A percentile compares a stretch with the other conserved stretches of the same genome.
Conservation (phyloP, 2,113 vertebrate genomes). For the Chascanopsetta lugubris region DNA sequence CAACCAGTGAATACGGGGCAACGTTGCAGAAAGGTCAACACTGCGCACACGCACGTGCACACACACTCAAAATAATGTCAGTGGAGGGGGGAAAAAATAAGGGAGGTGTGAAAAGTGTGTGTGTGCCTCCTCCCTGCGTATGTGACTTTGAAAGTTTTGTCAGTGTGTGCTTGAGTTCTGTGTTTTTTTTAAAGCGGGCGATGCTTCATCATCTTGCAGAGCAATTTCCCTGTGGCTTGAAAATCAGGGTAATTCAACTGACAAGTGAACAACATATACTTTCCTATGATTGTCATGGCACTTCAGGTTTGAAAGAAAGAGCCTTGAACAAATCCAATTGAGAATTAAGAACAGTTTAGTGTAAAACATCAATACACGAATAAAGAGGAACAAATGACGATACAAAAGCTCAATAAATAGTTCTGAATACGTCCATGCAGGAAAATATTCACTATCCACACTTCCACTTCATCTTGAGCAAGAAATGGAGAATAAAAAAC, state of each 20-base stretch:
- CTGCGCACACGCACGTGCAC: conserved; percentile 35
- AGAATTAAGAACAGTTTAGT: not conserved
- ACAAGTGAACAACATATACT: conserved; percentile 6
- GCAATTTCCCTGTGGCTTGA: not conserved
- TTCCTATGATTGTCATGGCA: not conserved
- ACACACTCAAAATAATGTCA: conserved; percentile 65
- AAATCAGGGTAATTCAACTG: not conserved
- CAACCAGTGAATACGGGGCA: conserved; percentile 92
- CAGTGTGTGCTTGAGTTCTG: conserved; percentile 16
- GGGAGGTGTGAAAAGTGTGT: conserved; percentile 47
- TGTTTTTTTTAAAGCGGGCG: conserved; percentile 10
- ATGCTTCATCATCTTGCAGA: conserved; percentile 5
- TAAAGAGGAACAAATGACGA: not conserved
- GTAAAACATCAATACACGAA: not conserved
- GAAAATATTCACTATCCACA: not conserved
- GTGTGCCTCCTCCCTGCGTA: conserved; percentile 39
- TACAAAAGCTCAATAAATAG: not conserved
- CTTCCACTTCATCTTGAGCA: not conserved
- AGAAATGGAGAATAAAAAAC: no score
- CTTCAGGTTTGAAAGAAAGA: no score
- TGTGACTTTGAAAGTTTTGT: conserved; percentile 78
- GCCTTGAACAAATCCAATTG: not conserved
- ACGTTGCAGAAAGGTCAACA: conserved; percentile 95
- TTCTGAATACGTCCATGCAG: not conserved
- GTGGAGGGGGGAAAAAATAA: conserved; percentile 66